These are phyloP conservation scores for Neodiprion pinetum DNA, from an alignment of 1,140 invertebrate species.

Conservation along the genomic window DNA sequence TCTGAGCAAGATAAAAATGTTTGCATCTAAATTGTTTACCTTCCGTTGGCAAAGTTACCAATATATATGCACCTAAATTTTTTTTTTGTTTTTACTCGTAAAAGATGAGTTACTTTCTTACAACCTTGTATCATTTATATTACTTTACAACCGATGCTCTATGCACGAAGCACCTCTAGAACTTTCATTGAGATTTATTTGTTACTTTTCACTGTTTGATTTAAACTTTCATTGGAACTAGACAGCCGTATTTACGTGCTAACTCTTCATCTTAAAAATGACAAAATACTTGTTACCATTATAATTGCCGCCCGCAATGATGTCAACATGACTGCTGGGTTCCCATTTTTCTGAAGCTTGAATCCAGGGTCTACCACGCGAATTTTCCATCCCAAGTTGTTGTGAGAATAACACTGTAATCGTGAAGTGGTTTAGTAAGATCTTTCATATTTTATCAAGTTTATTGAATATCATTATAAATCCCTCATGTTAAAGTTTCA, in stretches of 20 bases:
- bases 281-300: slow-evolving; percentile 25
- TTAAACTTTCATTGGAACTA: neutral
- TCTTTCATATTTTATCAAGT: neutral
- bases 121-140: slow-evolving; percentile 56
- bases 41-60: no score
- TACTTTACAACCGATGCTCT: slow-evolving; percentile 21
- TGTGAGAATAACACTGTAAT: slow-evolving; percentile 89
- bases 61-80: neutral
- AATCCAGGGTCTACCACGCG: slow-evolving; percentile 79
- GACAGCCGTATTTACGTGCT: no score
- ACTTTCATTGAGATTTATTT: slow-evolving; percentile 1
- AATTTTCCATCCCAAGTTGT: slow-evolving; percentile 93
- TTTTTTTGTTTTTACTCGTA: slow-evolving; percentile 42
- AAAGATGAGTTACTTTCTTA: slow-evolving; percentile 59
- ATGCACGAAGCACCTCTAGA: neutral
- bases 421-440: slow-evolving; percentile 19
- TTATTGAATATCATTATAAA: no score
- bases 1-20: no score
- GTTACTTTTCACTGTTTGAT: neutral
- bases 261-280: slow-evolving; percentile 45
- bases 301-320: slow-evolving; percentile 27
- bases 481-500: no score
- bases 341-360: slow-evolving; percentile 36
- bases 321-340: neutral
- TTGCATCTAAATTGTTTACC: no score